phyloP scores from a whole-genome alignment of 2,888 invertebrate species.

The Apocheima hispidaria region DNA sequence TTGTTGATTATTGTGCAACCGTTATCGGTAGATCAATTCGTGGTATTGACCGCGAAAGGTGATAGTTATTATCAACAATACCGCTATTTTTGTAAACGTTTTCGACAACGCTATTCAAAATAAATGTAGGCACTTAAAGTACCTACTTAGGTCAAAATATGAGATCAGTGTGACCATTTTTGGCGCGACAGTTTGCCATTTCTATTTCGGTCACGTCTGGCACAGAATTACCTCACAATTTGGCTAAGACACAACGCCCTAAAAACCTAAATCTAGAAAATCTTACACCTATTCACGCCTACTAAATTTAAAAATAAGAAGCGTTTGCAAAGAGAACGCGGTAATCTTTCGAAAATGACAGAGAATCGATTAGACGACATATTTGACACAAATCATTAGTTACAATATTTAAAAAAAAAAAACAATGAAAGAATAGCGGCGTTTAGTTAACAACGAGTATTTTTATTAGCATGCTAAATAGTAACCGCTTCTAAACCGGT shows the following conservation, averaged over 20 bases:
- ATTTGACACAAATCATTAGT: background rate
- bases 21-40: constrained; percentile 51
- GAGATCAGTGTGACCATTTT: constrained; percentile 22
- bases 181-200: constrained; percentile 17
- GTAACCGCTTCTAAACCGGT: constrained; percentile 66
- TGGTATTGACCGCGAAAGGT: constrained; percentile 51
- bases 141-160: constrained; percentile 1
- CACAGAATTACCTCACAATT: constrained; percentile 29
- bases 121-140: background rate
- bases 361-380: constrained; percentile 12
- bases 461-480: constrained; percentile 49
- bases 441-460: constrained; percentile 51
- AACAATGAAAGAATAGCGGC: constrained; percentile 32
- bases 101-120: constrained; percentile 13
- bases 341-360: constrained; percentile 7
- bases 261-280: constrained; percentile 33
- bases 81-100: constrained; percentile 23
- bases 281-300: constrained; percentile 26
- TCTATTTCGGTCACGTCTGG: constrained; percentile 29
- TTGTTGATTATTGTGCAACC: constrained; percentile 60
- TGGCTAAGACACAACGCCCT: constrained; percentile 31
- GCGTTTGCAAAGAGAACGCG: constrained; percentile 20
- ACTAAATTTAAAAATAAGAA: constrained; percentile 24
- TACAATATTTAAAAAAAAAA: background rate
- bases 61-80: constrained; percentile 26